phyloP scores from a whole-genome alignment of 35 echinoderm and acorn worm species.

The Lytechinus variegatus region DNA sequence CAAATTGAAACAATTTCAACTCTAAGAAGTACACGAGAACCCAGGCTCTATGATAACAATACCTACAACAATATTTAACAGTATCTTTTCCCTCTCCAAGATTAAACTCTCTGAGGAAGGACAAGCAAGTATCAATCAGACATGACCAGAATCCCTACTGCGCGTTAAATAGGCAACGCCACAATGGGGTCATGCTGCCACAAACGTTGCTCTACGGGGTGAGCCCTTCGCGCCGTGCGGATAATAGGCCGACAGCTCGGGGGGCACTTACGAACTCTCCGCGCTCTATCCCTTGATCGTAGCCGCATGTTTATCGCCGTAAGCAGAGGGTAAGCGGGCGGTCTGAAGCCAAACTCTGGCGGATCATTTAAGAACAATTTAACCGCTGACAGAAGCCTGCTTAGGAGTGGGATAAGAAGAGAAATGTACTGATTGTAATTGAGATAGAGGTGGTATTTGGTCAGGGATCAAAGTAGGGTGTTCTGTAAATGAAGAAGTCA shows the following conservation, averaged over 20 bases:
- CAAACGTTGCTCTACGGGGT: conserved; percentile 26
- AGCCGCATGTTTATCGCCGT: conserved; percentile 40
- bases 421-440: background rate
- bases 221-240: conserved; percentile 8
- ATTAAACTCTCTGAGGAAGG: background rate
- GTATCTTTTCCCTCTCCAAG: background rate
- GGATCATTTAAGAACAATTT: conserved; percentile 41
- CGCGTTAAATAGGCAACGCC: conserved; percentile 28
- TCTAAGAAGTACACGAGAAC: background rate
- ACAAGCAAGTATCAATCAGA: conserved; percentile 33
- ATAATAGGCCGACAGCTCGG: conserved; percentile 3
- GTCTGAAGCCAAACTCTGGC: background rate
- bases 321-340: conserved; percentile 30
- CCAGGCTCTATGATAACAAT: background rate
- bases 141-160: background rate
- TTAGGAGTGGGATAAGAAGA: conserved; percentile 5
- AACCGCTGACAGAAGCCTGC: conserved; percentile 35
- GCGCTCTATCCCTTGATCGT: conserved; percentile 27
- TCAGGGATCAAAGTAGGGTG: background rate
- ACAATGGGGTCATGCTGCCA: conserved; percentile 23
- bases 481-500: background rate
- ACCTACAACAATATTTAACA: conserved; percentile 5
- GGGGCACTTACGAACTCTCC: conserved; percentile 24
- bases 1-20: conserved; percentile 20
- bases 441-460: background rate